Evolutionary conservation across 2,888 invertebrate species (phyloP), one percentile per base, ranked within the genome.

Genomic region (Patella ulyssiponensis): DNA sequence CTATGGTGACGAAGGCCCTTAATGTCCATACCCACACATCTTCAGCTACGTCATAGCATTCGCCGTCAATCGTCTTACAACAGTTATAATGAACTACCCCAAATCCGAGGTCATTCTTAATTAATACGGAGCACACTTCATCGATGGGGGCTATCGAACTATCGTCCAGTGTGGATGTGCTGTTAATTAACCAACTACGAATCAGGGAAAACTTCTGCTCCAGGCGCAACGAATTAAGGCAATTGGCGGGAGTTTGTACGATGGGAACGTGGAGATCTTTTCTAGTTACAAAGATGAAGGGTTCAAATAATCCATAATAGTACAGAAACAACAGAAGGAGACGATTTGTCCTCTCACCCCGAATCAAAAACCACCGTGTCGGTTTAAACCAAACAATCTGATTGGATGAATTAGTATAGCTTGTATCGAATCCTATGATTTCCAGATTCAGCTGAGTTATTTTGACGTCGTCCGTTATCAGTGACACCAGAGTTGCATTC

Each of bases 11-110:
- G 70, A 77, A 71, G 1, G 73, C 74, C n/a, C 78, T 54, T 71
- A 81, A 74, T 9, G 74, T 73, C 78, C 77, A 79, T 15, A 76
- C 75, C 81, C 81, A 81, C 2, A 52, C 54, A 27, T 78, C 79
- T 14, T 81, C 78, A 1, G 54, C 74, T 11, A 78, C 75, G 20
- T 75, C 69, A 23, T 71, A 27, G 54, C 81, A 81, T 33, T 33
- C 33, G 33, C 5, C 33, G 52, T 71, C 79, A n/a, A 20, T 56
- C 27, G 70, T 53, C 15, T 64, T 56, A 17, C 76, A 72, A 51
- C 74, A 76, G 56, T 79, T n/a, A 14, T 20, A 64, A 23, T 20
- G n/a, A 2, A 64, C n/a, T 2, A 64, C 23, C 23, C 64, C 64
- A 23, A 64, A 64, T 0, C 64, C 64, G 2, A 7, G 11, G 1